Evolutionary conservation across 64 coral and sea anemone genomes (phyloP).

Genomic region (Montipora sp.): DNA sequence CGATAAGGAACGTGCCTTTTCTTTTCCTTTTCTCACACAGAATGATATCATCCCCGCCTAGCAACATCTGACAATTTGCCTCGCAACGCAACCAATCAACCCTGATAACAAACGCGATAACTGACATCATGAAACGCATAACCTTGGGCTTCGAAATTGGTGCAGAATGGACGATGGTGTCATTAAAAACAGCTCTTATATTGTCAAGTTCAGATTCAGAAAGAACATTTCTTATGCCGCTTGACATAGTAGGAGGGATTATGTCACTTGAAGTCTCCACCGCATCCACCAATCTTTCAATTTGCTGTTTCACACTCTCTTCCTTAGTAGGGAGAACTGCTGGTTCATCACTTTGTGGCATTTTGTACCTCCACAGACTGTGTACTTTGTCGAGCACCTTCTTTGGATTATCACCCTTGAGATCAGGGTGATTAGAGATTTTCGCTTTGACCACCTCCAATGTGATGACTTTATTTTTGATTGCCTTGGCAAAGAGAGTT

Average conservation of each 20-base stretch:
- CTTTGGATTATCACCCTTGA: background rate
- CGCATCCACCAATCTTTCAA: background rate
- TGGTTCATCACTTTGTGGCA: background rate
- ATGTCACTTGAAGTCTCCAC: background rate
- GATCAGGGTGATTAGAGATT: background rate
- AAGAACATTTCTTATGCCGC: background rate
- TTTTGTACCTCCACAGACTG: slow-evolving; percentile 2
- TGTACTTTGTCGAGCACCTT: background rate
- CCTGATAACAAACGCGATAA: no score
- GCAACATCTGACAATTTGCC: no score
- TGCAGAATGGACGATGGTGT: background rate
- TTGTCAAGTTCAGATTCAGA: background rate
- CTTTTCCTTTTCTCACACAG: no score
- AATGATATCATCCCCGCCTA: no score
- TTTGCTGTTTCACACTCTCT: background rate
- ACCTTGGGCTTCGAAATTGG: background rate
- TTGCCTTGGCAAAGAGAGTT: slow-evolving; percentile 3
- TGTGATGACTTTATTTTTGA: background rate
- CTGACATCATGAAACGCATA: background rate
- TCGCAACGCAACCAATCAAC: no score
- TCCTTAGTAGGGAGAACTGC: background rate
- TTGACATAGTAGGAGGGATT: background rate
- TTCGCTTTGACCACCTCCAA: background rate
- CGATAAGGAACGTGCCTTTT: no score
- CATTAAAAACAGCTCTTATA: background rate